A percentile compares a stretch with the other conserved stretches of the same genome.
These are phyloP conservation scores for Trachymyrmex septentrionalis DNA, from an alignment of 1,140 invertebrate genomes.

Conservation along the genomic window DNA sequence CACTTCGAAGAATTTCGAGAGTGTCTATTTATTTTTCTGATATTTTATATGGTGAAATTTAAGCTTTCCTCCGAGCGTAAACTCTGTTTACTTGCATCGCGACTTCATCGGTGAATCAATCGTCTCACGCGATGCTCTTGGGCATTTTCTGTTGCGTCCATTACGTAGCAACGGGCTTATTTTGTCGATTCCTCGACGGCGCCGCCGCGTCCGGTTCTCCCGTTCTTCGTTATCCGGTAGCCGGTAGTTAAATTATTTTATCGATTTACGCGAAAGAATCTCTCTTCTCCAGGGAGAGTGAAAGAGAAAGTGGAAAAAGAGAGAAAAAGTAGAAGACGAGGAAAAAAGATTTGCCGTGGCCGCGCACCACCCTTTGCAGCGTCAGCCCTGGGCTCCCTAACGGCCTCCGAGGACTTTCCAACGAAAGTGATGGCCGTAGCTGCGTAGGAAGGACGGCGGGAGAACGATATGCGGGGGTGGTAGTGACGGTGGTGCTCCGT, in stretches of 20 bases:
- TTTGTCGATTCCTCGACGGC: constrained; percentile 66
- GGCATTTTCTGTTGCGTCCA: constrained; percentile 23
- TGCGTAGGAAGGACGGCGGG: constrained; percentile 73
- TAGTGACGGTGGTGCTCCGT: constrained; percentile 45
- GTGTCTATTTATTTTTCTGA: background rate
- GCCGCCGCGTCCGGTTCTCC: constrained; percentile 28
- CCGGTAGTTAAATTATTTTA: constrained; percentile 67
- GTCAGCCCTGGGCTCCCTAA: constrained; percentile 79
- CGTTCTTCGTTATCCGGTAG: constrained; percentile 56
- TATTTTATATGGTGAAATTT: background rate
- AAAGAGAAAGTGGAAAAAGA: background rate
- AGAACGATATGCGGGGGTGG: constrained; percentile 47
- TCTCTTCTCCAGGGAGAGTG: background rate
- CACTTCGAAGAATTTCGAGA: too few species aligned
- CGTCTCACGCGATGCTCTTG: background rate
- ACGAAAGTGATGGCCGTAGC: constrained; percentile 83
- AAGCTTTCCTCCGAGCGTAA: background rate
- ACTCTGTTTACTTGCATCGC: background rate
- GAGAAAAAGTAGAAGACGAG: constrained; percentile 5
- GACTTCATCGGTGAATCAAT: background rate
- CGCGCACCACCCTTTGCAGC: constrained; percentile 83
- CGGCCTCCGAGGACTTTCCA: constrained; percentile 77
- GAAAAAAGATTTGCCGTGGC: constrained; percentile 68
- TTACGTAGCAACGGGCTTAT: constrained; percentile 70
- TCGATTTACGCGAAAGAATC: constrained; percentile 64